These are phyloP conservation scores for Sphenodon punctatus DNA, from an alignment of 2,797 vertebrate species.

Conservation along the genomic window DNA sequence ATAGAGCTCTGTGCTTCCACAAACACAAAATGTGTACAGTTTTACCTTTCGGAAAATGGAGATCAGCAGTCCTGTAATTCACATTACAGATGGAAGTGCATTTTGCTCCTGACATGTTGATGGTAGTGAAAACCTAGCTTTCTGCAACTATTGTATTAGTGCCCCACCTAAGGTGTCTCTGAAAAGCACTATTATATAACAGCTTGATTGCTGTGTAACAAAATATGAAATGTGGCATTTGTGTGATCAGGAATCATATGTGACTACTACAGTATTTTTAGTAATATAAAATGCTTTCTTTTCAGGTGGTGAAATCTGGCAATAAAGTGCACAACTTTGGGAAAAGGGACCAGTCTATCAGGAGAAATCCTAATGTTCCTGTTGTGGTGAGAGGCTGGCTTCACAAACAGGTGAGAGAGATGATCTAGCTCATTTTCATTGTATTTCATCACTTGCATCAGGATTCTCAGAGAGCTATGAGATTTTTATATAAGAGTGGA, in stretches of 20 bases:
- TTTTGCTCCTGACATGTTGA: neutral
- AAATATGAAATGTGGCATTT: neutral
- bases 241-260: neutral
- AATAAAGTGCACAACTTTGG: slow-evolving; percentile 95
- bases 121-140: neutral
- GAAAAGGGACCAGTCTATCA: slow-evolving; percentile 95
- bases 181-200: slow-evolving; percentile 23
- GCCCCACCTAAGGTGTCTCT: slow-evolving; percentile 1
- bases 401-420: slow-evolving; percentile 89
- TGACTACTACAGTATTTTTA: neutral
- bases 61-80: neutral
- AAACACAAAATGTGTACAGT: neutral
- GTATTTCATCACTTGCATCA: fast-evolving
- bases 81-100: neutral
- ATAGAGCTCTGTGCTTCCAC: neutral
- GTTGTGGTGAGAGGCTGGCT: slow-evolving; percentile 98
- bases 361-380: slow-evolving; percentile 93
- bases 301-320: slow-evolving; percentile 81
- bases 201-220: neutral
- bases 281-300: neutral
- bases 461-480: neutral
- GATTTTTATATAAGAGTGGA: neutral
- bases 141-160: neutral
- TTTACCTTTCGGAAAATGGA: neutral
- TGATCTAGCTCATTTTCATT: neutral